Evolutionary conservation across 1,140 invertebrate genomes (phyloP).

Genomic region (Hydropsyche tenuis): DNA sequence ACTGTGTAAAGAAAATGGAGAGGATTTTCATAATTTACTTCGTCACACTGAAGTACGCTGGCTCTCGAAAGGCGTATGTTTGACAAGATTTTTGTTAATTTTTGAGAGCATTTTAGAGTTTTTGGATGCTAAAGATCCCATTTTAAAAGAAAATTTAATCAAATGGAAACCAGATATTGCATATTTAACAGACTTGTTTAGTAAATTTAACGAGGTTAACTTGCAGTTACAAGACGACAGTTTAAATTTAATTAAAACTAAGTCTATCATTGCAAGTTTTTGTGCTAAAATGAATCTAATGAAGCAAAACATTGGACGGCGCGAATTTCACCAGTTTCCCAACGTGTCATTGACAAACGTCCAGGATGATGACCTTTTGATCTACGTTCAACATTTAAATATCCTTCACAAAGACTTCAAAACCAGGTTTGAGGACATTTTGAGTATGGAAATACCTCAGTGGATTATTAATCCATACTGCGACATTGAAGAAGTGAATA

Average conservation of each 20-base stretch:
- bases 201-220: conserved; percentile 47
- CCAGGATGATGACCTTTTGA: conserved; percentile 47
- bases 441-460: conserved; percentile 51
- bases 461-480: conserved; percentile 51
- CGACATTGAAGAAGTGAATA: no score
- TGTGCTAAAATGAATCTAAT: no score
- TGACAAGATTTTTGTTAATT: not conserved
- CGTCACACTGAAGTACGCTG: not conserved
- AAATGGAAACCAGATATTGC: conserved; percentile 49
- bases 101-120: conserved; percentile 50
- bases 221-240: no score
- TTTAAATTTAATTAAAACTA: no score
- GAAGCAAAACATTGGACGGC: no score
- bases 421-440: conserved; percentile 52
- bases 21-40: not conserved
- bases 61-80: not conserved
- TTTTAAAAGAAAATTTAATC: conserved; percentile 47
- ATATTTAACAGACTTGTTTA: conserved; percentile 52
- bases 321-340: conserved; percentile 51
- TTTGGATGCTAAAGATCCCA: conserved; percentile 49
- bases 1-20: not conserved
- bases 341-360: conserved; percentile 50
- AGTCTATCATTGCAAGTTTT: no score
- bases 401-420: conserved; percentile 47
- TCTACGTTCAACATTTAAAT: conserved; percentile 52